Evolutionary conservation across 2,113 vertebrate genomes (phyloP).

Genomic region (Gallinago paraguaiae): DNA sequence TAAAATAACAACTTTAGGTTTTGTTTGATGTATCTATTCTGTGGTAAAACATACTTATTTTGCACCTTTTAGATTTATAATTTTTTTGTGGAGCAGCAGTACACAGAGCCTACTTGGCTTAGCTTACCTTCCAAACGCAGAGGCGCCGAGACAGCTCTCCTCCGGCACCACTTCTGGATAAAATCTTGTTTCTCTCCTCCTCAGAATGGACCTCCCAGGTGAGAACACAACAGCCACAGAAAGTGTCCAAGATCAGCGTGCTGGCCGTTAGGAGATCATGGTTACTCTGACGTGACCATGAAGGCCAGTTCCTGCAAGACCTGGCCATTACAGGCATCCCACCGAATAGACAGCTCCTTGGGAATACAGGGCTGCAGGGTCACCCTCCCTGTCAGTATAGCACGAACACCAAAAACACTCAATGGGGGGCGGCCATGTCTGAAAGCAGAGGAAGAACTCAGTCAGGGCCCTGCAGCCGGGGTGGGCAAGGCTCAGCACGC

Average conservation of each 20-base stretch:
- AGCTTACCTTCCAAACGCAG: neutral
- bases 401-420: neutral
- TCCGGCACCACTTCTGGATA: accelerated
- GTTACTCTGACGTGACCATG: neutral
- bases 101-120: neutral
- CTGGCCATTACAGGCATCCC: neutral
- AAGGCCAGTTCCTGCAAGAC: neutral
- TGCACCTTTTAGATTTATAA: neutral
- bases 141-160: neutral
- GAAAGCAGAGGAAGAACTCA: neutral
- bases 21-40: neutral
- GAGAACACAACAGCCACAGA: neutral
- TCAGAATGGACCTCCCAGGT: neutral
- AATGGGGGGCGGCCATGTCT: neutral
- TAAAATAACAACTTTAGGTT: neutral
- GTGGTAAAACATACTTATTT: neutral
- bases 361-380: neutral
- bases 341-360: neutral
- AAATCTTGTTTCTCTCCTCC: neutral
- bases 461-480: neutral
- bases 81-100: neutral
- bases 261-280: neutral
- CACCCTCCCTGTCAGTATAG: neutral
- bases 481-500: neutral
- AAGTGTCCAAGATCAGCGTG: neutral